A percentile compares a stretch with the other conserved stretches of the same genome.
Evolutionary conservation across 2,113 vertebrate genomes (phyloP).

Genomic region (Colius striatus): DNA sequence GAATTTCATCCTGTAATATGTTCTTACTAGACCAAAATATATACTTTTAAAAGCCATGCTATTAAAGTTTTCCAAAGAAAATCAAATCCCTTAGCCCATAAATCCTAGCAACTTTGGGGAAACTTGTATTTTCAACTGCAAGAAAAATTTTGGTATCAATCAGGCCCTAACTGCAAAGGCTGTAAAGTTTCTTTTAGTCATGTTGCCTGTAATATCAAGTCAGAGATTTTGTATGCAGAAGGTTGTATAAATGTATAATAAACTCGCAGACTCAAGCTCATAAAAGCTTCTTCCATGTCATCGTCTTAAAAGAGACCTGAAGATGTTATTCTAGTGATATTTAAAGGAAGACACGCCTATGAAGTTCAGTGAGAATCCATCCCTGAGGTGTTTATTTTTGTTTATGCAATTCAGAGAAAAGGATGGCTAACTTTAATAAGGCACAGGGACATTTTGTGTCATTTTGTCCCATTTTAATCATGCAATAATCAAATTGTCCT

Average conservation of each 20-base stretch:
- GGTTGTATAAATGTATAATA: not conserved
- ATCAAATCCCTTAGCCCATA: not conserved
- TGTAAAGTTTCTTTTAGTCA: not conserved
- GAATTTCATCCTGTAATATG: not conserved
- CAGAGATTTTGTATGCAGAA: not conserved
- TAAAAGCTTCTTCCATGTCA: not conserved
- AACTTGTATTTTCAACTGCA: not conserved
- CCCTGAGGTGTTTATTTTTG: not conserved
- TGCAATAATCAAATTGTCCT: not conserved
- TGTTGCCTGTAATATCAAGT: not conserved
- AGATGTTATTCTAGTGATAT: not conserved
- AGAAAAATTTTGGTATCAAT: not conserved
- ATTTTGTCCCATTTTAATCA: not conserved
- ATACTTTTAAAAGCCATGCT: not conserved
- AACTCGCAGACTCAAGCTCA: not conserved
- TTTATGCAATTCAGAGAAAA: not conserved
- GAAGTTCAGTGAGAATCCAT: not conserved
- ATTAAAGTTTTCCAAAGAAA: not conserved
- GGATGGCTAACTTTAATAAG: not conserved
- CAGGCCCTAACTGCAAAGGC: not conserved
- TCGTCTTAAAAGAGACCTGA: not conserved
- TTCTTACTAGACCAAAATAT: not conserved
- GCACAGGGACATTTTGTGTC: not conserved
- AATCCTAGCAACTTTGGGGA: not conserved
- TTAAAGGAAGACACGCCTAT: not conserved